Conservation (phyloP, 2,797 vertebrate species). For the Melanotaenia trifasciata region DNA sequence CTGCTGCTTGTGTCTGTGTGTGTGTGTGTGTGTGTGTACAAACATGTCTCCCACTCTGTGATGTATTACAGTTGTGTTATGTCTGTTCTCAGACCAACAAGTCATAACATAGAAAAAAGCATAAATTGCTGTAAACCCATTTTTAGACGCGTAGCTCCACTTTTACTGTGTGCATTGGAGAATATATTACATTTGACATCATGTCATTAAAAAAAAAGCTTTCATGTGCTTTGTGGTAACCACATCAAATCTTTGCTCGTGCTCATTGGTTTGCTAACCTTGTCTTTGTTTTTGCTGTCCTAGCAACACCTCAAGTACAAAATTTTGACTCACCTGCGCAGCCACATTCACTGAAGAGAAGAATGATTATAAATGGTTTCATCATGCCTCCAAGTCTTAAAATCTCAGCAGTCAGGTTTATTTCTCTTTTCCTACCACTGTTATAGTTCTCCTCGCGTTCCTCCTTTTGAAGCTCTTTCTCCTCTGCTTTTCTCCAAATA, state of each 20-base stretch:
- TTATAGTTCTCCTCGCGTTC: neutral
- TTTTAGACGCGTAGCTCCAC: slow-evolving; percentile 16
- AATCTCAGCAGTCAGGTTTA: slow-evolving; percentile 8
- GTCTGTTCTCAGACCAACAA: slow-evolving; percentile 46
- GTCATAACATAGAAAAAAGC: slow-evolving; percentile 37
- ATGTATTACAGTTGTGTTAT: slow-evolving; percentile 17
- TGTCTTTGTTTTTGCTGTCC: slow-evolving; percentile 4
- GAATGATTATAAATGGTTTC: slow-evolving; percentile 24
- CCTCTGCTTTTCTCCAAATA: slow-evolving; percentile 16
- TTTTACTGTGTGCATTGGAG: slow-evolving; percentile 47
- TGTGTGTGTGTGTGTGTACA: neutral
- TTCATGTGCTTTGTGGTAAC: slow-evolving; percentile 46
- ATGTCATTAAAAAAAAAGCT: slow-evolving; percentile 40
- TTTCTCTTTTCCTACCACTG: neutral
- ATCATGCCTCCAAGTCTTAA: slow-evolving; percentile 17
- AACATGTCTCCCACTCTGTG: neutral
- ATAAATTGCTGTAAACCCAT: slow-evolving; percentile 41
- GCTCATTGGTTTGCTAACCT: slow-evolving; percentile 13
- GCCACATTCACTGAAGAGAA: slow-evolving; percentile 43
- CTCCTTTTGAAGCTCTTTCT: neutral
- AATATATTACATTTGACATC: slow-evolving; percentile 51
- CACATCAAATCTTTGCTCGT: slow-evolving; percentile 50
- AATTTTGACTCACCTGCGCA: slow-evolving; percentile 60
- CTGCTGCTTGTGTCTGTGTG: neutral
- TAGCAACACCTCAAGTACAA: slow-evolving; percentile 33